phyloP scores from a whole-genome alignment of 2,113 vertebrate genomes.

The Malurus elegans region DNA sequence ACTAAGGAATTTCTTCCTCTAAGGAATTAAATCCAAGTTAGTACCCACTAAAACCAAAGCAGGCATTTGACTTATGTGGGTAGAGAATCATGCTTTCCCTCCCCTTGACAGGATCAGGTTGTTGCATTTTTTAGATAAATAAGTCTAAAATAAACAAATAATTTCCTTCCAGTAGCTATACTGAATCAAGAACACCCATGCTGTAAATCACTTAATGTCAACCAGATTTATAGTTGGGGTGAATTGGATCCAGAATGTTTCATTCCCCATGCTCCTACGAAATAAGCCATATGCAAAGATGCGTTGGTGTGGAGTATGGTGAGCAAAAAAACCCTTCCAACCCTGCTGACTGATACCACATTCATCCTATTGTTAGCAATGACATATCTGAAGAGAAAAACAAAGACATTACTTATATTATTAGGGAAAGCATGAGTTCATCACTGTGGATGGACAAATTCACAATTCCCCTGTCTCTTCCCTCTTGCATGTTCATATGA shows the following conservation, averaged over 20 bases:
- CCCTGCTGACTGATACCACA: neutral
- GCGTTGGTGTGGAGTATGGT: neutral
- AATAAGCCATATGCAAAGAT: neutral
- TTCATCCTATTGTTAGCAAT: neutral
- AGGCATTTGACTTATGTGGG: neutral
- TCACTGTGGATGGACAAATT: neutral
- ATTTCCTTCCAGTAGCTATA: slow-evolving; percentile 43
- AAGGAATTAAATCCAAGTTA: neutral
- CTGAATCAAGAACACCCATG: neutral
- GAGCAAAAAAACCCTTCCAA: neutral
- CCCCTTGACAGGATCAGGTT: neutral
- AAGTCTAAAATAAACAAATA: slow-evolving; percentile 15
- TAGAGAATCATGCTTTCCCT: neutral
- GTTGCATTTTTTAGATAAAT: neutral
- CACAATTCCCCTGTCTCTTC: neutral
- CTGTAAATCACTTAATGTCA: slow-evolving; percentile 16
- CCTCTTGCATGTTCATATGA: neutral
- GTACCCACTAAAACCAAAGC: neutral
- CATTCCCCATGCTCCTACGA: neutral
- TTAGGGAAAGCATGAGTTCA: neutral
- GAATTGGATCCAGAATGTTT: slow-evolving; percentile 5
- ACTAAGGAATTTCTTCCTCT: neutral
- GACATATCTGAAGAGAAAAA: neutral
- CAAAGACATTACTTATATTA: neutral
- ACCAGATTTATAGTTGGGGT: neutral